Evolutionary conservation across 2,113 vertebrate species (phyloP).

Genomic region (Genyomyrus donnyi): DNA sequence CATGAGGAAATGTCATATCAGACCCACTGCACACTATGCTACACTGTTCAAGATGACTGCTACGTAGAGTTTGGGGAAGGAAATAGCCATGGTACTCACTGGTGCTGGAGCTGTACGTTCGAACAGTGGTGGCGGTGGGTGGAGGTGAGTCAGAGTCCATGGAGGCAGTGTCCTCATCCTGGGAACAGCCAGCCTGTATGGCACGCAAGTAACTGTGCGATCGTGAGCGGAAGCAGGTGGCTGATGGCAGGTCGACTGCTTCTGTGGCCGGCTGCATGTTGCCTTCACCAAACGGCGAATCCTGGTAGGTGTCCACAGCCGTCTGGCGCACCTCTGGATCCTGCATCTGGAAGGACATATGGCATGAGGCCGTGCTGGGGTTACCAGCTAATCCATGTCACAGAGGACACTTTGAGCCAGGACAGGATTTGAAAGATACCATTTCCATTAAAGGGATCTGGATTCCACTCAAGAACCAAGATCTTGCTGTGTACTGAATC

Average conservation of each 20-base stretch:
- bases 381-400: background rate
- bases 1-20: background rate
- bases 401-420: background rate
- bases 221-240: constrained; percentile 91
- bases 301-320: constrained; percentile 67
- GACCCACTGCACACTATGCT: background rate
- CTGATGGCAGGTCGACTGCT: constrained; percentile 84
- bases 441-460: background rate
- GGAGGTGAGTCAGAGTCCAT: constrained; percentile 87
- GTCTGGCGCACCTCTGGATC: constrained; percentile 64
- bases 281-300: constrained; percentile 72
- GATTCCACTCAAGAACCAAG: background rate
- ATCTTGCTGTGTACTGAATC: background rate
- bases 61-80: background rate
- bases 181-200: constrained; percentile 96
- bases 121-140: constrained; percentile 65
- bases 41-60: background rate
- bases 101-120: constrained; percentile 72
- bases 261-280: constrained; percentile 67
- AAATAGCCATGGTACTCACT: constrained; percentile 66
- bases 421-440: background rate
- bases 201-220: constrained; percentile 98
- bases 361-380: background rate
- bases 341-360: constrained; percentile 63
- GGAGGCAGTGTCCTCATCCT: constrained; percentile 87